Conservation (phyloP, 1,140 invertebrate species). For the Oryctes rhinoceros region DNA sequence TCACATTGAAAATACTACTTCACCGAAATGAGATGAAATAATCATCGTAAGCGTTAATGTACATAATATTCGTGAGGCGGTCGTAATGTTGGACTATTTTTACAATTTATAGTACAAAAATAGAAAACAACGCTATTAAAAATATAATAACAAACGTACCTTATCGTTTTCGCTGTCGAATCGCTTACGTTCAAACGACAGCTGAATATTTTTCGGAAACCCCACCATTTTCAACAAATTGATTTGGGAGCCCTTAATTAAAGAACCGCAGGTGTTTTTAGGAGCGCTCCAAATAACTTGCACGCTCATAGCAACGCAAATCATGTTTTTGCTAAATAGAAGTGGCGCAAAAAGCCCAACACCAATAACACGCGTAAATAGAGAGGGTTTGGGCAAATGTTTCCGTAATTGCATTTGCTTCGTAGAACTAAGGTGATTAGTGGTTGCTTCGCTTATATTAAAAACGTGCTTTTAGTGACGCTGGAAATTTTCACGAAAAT, state of each 20-base stretch:
- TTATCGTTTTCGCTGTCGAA: not conserved
- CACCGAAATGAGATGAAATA: too few relatives aligned
- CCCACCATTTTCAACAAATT: not conserved
- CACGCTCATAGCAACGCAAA: not conserved
- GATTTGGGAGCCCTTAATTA: not conserved
- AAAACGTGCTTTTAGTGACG: too few relatives aligned
- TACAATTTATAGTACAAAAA: not conserved
- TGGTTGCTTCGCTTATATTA: too few relatives aligned
- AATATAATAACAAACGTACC: not conserved
- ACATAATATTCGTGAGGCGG: too few relatives aligned
- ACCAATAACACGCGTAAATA: not conserved
- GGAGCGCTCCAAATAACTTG: not conserved
- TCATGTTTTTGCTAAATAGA: not conserved
- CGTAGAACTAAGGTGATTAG: too few relatives aligned
- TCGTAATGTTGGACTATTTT: too few relatives aligned
- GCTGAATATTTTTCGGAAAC: not conserved
- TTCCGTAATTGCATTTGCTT: too few relatives aligned
- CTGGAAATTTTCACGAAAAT: too few relatives aligned
- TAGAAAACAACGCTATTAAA: not conserved
- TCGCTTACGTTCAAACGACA: not conserved
- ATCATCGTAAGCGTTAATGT: too few relatives aligned
- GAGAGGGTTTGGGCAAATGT: too few relatives aligned
- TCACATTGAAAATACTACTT: too few relatives aligned
- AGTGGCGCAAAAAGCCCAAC: not conserved
- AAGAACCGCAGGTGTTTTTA: conserved; percentile 2